Evolutionary conservation across 2,888 invertebrate species (phyloP).

Genomic region (Xanthorhoe spadicearia): DNA sequence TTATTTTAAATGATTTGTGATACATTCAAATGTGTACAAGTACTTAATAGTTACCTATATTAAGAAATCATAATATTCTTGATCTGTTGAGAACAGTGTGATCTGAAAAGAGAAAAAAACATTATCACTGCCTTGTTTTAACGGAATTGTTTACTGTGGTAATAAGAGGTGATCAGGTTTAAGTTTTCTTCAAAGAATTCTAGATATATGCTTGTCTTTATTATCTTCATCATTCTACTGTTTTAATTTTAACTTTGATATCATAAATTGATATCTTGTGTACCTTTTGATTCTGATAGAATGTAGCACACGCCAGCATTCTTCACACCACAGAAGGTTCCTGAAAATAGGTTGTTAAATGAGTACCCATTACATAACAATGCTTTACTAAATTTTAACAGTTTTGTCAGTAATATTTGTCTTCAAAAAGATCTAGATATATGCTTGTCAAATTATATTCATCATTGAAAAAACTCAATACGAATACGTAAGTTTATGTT

Average conservation of each 20-base stretch:
- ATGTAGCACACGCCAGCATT: background rate
- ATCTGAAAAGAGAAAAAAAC: constrained; percentile 15
- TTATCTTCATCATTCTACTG: constrained; percentile 41
- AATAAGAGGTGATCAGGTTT: constrained; percentile 27
- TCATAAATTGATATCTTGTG: background rate
- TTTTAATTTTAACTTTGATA: background rate
- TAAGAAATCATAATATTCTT: background rate
- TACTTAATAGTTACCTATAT: too few relatives aligned
- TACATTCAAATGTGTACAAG: too few relatives aligned
- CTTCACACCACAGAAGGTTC: background rate
- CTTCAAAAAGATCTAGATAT: constrained; percentile 35
- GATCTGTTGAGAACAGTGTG: background rate
- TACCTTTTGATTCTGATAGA: background rate
- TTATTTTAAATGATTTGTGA: constrained; percentile 1
- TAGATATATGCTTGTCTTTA: constrained; percentile 46
- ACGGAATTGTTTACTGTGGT: background rate
- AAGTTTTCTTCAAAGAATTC: constrained; percentile 40
- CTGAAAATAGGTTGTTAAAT: background rate
- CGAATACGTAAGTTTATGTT: too few relatives aligned
- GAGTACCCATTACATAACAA: background rate
- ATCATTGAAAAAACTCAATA: constrained; percentile 23
- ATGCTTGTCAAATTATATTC: constrained; percentile 33
- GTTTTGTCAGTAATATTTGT: constrained; percentile 25
- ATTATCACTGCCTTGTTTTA: background rate
- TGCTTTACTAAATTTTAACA: background rate